A percentile compares a stretch with the other conserved stretches of the same genome.
These are phyloP conservation scores for Drosophila nigrodunni DNA, from an alignment of 1,140 invertebrate species.

Conservation along the genomic window DNA sequence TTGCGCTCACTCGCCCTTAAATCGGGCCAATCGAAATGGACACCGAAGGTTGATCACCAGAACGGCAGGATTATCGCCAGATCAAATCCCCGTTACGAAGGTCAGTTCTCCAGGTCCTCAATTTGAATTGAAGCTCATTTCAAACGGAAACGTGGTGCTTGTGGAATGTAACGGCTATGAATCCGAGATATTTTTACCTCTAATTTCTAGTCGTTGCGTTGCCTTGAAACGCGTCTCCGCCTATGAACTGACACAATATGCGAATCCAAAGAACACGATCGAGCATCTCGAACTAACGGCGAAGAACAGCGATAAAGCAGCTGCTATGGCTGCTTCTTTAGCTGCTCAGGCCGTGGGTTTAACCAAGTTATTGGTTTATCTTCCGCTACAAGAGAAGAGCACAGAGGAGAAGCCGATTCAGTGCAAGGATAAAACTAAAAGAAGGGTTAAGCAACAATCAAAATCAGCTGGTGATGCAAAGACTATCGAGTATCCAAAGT, in stretches of 20 bases:
- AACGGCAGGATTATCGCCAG: conserved; percentile 15
- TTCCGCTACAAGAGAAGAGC: not conserved
- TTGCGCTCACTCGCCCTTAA: not conserved
- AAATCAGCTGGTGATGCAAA: conserved; percentile 4
- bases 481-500: not conserved
- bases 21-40: not conserved
- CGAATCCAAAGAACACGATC: not conserved
- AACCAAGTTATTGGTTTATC: conserved; percentile 5
- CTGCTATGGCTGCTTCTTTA: conserved; percentile 4
- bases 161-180: conserved; percentile 54
- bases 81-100: not conserved
- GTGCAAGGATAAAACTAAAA: not conserved
- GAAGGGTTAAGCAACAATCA: not conserved
- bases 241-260: conserved; percentile 13
- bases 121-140: conserved; percentile 42
- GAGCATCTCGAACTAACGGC: not conserved
- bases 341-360: conserved; percentile 7
- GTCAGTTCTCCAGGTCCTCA: not conserved
- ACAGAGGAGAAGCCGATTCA: not conserved
- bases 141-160: conserved; percentile 52
- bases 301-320: not conserved
- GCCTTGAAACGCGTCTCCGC: conserved; percentile 49
- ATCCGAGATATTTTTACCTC: conserved; percentile 57
- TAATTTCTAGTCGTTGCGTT: conserved; percentile 49
- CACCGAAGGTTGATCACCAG: conserved; percentile 23